A percentile compares a stretch with the other conserved stretches of the same genome.
phyloP scores from a whole-genome alignment of 2,888 invertebrate genomes.

The Galeruca laticollis region DNA sequence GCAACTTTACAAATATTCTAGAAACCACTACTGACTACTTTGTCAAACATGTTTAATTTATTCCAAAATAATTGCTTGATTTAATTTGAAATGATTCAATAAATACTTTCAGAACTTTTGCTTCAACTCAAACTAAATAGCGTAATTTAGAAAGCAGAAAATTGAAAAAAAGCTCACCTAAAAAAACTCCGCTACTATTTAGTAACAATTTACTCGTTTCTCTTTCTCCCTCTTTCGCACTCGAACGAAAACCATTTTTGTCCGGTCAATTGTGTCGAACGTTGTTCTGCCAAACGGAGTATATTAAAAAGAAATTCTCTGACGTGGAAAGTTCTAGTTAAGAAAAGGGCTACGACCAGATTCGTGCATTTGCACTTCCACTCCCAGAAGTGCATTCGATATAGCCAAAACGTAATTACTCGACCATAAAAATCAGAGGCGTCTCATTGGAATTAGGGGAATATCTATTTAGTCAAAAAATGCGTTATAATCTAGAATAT shows the following conservation, averaged over 20 bases:
- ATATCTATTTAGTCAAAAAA: too few relatives aligned
- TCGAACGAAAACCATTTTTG: slow-evolving; percentile 9
- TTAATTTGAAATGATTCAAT: too few relatives aligned
- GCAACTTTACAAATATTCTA: too few relatives aligned
- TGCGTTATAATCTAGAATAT: too few relatives aligned
- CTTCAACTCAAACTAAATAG: neutral
- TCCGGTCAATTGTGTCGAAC: slow-evolving; percentile 20
- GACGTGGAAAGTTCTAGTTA: slow-evolving; percentile 36
- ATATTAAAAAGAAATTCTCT: slow-evolving; percentile 44
- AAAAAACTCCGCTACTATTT: slow-evolving; percentile 11
- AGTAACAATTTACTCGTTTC: neutral
- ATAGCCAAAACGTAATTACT: slow-evolving; percentile 40
- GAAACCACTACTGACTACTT: too few relatives aligned
- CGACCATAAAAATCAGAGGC: slow-evolving; percentile 43
- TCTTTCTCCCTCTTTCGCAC: neutral
- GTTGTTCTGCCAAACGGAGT: slow-evolving; percentile 19
- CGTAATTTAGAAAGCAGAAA: slow-evolving; percentile 2
- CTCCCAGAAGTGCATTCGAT: slow-evolving; percentile 41
- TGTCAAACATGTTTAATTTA: too few relatives aligned
- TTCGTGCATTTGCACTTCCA: slow-evolving; percentile 39
- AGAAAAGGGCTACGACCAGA: slow-evolving; percentile 40
- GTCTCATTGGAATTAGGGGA: neutral
- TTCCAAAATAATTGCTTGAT: too few relatives aligned
- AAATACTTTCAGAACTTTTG: neutral
- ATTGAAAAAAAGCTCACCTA: neutral